These are phyloP conservation scores for Petromus typicus DNA, from an alignment of 2,113 vertebrate genomes.

Conservation along the genomic window DNA sequence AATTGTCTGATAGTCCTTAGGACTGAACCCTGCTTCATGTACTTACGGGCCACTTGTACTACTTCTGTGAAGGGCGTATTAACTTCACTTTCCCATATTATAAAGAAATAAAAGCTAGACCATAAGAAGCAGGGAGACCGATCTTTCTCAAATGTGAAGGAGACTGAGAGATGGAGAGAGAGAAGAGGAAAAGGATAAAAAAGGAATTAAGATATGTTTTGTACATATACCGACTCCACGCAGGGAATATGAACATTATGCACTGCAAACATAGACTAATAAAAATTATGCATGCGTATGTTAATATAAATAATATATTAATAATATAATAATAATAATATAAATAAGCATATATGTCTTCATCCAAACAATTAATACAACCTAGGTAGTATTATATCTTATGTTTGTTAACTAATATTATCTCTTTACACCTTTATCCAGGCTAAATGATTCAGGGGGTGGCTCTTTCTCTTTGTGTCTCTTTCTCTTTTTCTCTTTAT, in stretches of 20 bases:
- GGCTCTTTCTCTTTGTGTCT: too few species aligned
- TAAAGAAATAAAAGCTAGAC: not conserved
- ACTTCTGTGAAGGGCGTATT: not conserved
- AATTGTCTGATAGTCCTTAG: not conserved
- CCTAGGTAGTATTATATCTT: not conserved
- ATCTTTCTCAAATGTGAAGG: not conserved
- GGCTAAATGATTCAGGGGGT: accelerated
- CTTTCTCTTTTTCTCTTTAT: too few species aligned
- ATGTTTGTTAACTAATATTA: not conserved
- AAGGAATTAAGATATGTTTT: not conserved
- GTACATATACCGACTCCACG: not conserved
- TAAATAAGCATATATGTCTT: not conserved
- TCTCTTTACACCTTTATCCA: too few species aligned
- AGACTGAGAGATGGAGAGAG: not conserved
- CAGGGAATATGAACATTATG: not conserved
- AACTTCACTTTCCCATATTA: not conserved
- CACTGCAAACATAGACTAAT: not conserved
- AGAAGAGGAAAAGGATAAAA: not conserved
- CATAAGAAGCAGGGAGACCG: not conserved
- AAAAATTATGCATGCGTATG: not conserved
- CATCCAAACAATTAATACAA: not conserved
- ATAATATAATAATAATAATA: too few species aligned
- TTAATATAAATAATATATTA: too few species aligned
- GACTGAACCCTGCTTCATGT: not conserved
- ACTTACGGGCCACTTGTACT: not conserved